These are phyloP conservation scores for Microctenopoma steveboyesi DNA, from an alignment of 2,797 vertebrate genomes.

Conservation along the genomic window DNA sequence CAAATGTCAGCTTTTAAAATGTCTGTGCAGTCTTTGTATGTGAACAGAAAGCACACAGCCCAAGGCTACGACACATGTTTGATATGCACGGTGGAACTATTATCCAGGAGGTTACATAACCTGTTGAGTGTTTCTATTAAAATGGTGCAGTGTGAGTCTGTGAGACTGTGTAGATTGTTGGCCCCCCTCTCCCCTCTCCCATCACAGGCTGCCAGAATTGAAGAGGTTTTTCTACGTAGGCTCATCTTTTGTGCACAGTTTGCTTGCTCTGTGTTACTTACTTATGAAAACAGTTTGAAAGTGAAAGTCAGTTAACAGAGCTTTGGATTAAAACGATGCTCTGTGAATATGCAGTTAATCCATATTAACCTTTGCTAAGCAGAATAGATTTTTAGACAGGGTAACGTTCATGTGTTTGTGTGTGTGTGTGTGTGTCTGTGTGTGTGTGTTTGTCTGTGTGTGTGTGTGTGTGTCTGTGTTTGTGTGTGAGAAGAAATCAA, in stretches of 20 bases:
- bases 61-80: constrained; percentile 32
- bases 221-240: not conserved
- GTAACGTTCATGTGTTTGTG: not conserved
- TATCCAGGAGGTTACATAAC: constrained; percentile 61
- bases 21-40: constrained; percentile 8
- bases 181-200: constrained; percentile 14
- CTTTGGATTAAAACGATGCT: constrained; percentile 4
- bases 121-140: constrained; percentile 54
- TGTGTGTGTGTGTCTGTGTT: too few species aligned
- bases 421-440: too few species aligned
- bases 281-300: not conserved
- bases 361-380: not conserved
- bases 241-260: constrained; percentile 19
- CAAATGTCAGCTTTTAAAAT: constrained; percentile 9
- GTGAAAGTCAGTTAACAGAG: not conserved
- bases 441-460: not conserved
- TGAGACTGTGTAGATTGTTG: constrained; percentile 45
- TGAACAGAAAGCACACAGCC: constrained; percentile 10
- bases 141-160: constrained; percentile 31
- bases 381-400: constrained; percentile 15
- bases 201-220: constrained; percentile 11
- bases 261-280: not conserved
- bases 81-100: constrained; percentile 34
- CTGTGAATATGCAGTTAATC: not conserved
- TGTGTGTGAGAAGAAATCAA: constrained; percentile 2